A percentile compares a stretch with the other conserved stretches of the same genome.
Evolutionary conservation across 2,888 invertebrate species (phyloP).

Genomic region (Sipha maydis): DNA sequence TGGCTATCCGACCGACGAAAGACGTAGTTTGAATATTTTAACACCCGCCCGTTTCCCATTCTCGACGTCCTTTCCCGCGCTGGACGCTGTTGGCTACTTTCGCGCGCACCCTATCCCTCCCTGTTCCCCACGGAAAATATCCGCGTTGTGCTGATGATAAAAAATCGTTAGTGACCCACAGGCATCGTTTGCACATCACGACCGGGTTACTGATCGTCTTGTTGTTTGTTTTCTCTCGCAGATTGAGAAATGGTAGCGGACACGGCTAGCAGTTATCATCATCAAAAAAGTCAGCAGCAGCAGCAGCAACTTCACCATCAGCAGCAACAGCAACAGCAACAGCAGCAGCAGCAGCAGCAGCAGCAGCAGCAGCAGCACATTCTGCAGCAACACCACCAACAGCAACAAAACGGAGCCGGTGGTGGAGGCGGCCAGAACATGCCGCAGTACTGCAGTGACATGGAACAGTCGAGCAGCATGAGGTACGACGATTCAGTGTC

Average conservation of each 20-base stretch:
- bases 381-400: slow-evolving; percentile 70
- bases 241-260: slow-evolving; percentile 59
- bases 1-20: too few relatives aligned
- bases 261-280: slow-evolving; percentile 41
- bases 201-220: background rate
- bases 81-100: too few relatives aligned
- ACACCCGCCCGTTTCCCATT: too few relatives aligned
- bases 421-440: slow-evolving; percentile 10
- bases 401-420: slow-evolving; percentile 76
- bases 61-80: too few relatives aligned
- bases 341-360: slow-evolving; percentile 76
- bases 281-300: slow-evolving; percentile 33
- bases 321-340: slow-evolving; percentile 69
- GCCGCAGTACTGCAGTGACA: slow-evolving; percentile 66
- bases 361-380: slow-evolving; percentile 2
- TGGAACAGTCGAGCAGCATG: slow-evolving; percentile 57
- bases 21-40: too few relatives aligned
- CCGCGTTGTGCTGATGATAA: too few relatives aligned
- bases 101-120: too few relatives aligned
- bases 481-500: slow-evolving; percentile 66
- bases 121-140: too few relatives aligned
- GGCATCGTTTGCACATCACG: too few relatives aligned
- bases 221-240: background rate
- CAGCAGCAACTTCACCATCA: slow-evolving; percentile 70
- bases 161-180: too few relatives aligned